These are phyloP conservation scores for Euphydryas editha DNA, from an alignment of 2,888 invertebrate genomes.

Conservation along the genomic window DNA sequence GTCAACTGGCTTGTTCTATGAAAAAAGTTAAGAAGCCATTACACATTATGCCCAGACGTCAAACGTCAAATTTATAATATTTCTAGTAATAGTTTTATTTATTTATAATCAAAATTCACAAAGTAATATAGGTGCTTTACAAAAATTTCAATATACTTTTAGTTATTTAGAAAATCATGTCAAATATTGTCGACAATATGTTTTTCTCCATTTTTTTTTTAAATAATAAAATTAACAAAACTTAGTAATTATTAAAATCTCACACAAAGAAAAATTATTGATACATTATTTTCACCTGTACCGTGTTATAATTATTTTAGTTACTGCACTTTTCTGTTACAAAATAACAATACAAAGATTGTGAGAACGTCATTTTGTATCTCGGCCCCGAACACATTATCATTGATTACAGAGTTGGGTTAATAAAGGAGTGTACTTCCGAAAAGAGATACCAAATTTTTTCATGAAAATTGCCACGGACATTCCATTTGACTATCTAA, in stretches of 20 bases:
- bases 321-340: constrained; percentile 1
- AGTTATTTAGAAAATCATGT: neutral
- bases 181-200: neutral
- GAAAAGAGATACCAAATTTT: no score
- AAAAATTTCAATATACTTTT: neutral
- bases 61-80: neutral
- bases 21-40: constrained; percentile 14
- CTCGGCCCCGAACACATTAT: constrained; percentile 12
- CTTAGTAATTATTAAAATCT: neutral
- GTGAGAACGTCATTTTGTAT: constrained; percentile 15
- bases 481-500: no score
- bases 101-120: neutral
- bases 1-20: constrained; percentile 35
- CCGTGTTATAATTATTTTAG: neutral
- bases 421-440: no score
- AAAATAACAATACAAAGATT: constrained; percentile 9
- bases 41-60: neutral
- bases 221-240: neutral
- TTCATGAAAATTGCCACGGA: no score
- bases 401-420: constrained; percentile 19
- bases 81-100: no score
- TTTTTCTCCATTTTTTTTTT: neutral
- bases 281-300: constrained; percentile 4
- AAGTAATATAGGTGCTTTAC: neutral
- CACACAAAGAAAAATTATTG: constrained; percentile 2